Base-by-base conservation (phyloP, 2,888 invertebrate genomes). In the Ditula angustiorana region DNA sequence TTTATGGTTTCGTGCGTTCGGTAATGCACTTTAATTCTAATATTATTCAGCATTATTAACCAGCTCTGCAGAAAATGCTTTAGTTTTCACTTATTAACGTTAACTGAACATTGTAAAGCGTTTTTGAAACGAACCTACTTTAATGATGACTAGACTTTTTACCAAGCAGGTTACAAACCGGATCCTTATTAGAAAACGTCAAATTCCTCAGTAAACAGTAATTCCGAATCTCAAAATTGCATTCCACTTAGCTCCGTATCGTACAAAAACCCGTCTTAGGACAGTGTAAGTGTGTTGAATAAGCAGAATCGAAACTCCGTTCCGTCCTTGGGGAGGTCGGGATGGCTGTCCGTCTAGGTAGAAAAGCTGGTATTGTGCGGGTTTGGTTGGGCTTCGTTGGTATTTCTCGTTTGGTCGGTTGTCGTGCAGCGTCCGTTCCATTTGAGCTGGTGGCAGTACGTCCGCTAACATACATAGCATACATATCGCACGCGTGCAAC, bases 391-490 rank as follows among this genome's bases (percentile, higher is more conserved):
- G 46, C 16, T 44, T 52, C 23, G 44, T 7, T 67, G 46, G 74
- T 74, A 80, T 85, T 80, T 83, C 82, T 76, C 72, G 71, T 72
- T 73, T 77, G 72, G 83, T 74, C 79, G 82, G 73, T 67, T 74
- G 66, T 77, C 70, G 73, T 70, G 72, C 74, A 75, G 85, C 86
- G 87, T 90, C 90, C 91, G 92, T 85, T 90, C 90, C 88, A 90
- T 90, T 92, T 91, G 88, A 85, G 81, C 78, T 70, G 76, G 78
- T 78, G 70, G 76, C 76, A 80, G 78, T 80, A 85, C 87, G 88
- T 92, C 92, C 92, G 92, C 87, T 85, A 87, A 83, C 92, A 88
- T 79, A 91, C 88, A 92, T 92, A 90, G 86, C 89, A 74, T 70
- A 84, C 92, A 91, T 92, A 92, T 90, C 83, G 91, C 92, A 92